Percentiles rank a stretch among this genome's conserved stretches.
Evolutionary conservation across 2,797 vertebrate species (phyloP).

Genomic region (Acridotheres tristis): DNA sequence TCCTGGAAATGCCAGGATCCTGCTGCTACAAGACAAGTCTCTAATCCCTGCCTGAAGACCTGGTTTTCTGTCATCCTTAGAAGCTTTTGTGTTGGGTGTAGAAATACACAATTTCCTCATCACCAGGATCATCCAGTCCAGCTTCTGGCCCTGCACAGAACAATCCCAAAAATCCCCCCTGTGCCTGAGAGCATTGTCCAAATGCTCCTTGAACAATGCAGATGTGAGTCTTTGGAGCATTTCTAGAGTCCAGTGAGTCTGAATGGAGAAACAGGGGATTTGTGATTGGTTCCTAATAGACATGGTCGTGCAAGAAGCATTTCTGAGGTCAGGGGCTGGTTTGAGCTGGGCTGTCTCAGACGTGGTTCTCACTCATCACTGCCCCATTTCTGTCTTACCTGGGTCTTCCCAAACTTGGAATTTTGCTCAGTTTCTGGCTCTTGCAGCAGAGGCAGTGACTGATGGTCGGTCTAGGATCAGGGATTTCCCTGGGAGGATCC

Average conservation of each 20-base stretch:
- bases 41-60: background rate
- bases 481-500: background rate
- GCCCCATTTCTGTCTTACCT: background rate
- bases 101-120: background rate
- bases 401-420: background rate
- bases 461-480: background rate
- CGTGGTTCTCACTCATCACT: fast-evolving
- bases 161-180: background rate
- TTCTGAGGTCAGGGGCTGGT: background rate
- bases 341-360: background rate
- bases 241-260: background rate
- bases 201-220: background rate
- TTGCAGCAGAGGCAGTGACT: fast-evolving
- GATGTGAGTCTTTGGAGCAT: background rate
- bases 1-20: background rate
- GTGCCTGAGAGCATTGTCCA: background rate
- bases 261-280: background rate
- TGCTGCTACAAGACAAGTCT: background rate
- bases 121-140: background rate
- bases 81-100: background rate
- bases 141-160: background rate
- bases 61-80: background rate
- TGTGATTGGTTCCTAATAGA: background rate
- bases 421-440: background rate
- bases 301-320: fast-evolving